Percentiles rank a stretch among this genome's conserved stretches.
Conservation (phyloP, 1,140 invertebrate species). For the Heliconius eleuchia region DNA sequence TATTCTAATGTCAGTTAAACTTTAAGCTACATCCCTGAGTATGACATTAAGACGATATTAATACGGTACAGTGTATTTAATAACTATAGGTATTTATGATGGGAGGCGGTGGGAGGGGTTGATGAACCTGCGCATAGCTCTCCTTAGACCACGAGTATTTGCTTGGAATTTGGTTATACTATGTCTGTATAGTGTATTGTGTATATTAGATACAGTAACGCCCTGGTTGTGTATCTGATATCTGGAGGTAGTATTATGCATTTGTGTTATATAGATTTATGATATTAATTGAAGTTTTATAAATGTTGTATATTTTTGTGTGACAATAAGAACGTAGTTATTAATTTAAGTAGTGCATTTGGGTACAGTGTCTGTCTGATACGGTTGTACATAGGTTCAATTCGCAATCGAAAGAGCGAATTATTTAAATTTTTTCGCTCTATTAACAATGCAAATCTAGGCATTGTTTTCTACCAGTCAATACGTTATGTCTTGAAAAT, state of each 20-base stretch:
- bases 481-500: too few species aligned
- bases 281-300: too few species aligned
- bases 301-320: too few species aligned
- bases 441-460: too few species aligned
- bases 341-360: too few species aligned
- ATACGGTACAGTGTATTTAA: slow-evolving; percentile 17
- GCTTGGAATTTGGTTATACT: slow-evolving; percentile 21
- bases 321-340: too few species aligned
- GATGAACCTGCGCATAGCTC: slow-evolving; percentile 63
- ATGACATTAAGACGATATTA: background rate
- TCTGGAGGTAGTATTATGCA: background rate
- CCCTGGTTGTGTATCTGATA: background rate
- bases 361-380: too few species aligned
- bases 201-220: background rate
- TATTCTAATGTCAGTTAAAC: background rate
- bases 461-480: too few species aligned
- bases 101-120: slow-evolving; percentile 47
- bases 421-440: too few species aligned
- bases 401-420: too few species aligned
- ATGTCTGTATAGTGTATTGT: background rate
- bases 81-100: slow-evolving; percentile 39
- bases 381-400: too few species aligned
- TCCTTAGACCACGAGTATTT: slow-evolving; percentile 19
- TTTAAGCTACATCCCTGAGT: background rate
- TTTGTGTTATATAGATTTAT: background rate